Conservation (phyloP, 2,888 invertebrate species). For the Troglohyphantes excavatus region DNA sequence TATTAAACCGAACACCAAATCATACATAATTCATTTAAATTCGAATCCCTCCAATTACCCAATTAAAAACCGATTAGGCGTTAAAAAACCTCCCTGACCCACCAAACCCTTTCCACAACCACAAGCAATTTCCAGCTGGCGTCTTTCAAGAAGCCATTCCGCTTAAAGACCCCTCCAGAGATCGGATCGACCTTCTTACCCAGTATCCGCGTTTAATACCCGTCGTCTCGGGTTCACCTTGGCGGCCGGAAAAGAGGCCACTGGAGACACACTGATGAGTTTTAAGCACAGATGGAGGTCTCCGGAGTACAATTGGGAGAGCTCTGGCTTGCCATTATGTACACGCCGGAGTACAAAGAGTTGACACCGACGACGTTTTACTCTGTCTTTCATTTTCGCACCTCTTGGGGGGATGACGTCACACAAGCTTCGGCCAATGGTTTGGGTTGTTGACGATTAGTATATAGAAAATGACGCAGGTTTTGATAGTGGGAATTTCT, state of each 20-base stretch:
- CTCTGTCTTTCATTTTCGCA: conserved; percentile 65
- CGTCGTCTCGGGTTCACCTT: conserved; percentile 72
- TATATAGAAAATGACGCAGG: too few relatives aligned
- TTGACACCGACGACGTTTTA: conserved; percentile 52
- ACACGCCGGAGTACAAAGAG: conserved; percentile 69
- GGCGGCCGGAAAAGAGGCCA: conserved; percentile 62
- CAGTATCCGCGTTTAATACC: conserved; percentile 68
- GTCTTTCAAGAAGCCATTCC: background rate
- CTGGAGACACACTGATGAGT: conserved; percentile 72
- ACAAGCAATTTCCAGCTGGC: too few relatives aligned
- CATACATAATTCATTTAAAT: too few relatives aligned
- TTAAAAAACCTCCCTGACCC: too few relatives aligned
- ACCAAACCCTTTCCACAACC: too few relatives aligned
- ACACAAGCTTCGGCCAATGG: conserved; percentile 40
- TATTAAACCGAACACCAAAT: too few relatives aligned
- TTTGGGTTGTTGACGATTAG: background rate
- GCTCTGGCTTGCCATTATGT: conserved; percentile 72
- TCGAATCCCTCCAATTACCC: background rate
- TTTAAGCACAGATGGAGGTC: conserved; percentile 68
- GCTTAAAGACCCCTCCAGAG: conserved; percentile 43
- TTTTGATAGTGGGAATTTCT: too few relatives aligned
- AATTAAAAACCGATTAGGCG: background rate
- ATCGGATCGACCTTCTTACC: conserved; percentile 62
- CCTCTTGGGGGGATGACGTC: conserved; percentile 63
- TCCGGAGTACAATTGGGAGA: conserved; percentile 71